These are phyloP conservation scores for Dicrostonyx torquatus DNA, from an alignment of 2,797 vertebrate species.

Conservation along the genomic window DNA sequence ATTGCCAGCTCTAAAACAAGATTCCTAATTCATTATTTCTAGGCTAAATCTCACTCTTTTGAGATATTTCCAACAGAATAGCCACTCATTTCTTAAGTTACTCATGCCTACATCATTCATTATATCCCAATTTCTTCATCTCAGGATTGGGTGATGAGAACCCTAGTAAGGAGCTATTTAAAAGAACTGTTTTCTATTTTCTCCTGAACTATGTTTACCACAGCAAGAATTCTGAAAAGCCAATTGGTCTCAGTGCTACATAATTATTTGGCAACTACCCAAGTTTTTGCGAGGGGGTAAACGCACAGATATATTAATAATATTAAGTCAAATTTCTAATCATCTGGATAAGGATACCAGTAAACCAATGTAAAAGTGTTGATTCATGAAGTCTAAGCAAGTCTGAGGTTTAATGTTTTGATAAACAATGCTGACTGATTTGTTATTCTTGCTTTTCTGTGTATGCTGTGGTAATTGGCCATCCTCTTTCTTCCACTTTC, in stretches of 20 bases:
- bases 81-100: not conserved
- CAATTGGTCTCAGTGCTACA: not conserved
- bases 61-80: not conserved
- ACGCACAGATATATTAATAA: conserved; percentile 3
- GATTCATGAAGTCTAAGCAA: conserved; percentile 34
- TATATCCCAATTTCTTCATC: too few relatives aligned
- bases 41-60: conserved; percentile 21
- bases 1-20: not conserved
- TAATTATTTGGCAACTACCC: not conserved
- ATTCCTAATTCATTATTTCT: not conserved
- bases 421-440: conserved; percentile 48
- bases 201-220: not conserved
- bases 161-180: not conserved
- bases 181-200: not conserved
- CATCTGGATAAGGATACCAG: conserved; percentile 24
- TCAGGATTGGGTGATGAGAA: not conserved
- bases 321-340: conserved; percentile 14
- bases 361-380: not conserved
- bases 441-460: not conserved
- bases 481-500: conserved; percentile 28
- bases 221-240: conserved; percentile 2
- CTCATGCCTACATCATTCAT: not conserved
- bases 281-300: conserved; percentile 12
- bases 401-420: conserved; percentile 40
- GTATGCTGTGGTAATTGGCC: conserved; percentile 16